Evolutionary conservation across 2,113 vertebrate genomes (phyloP).

Genomic region (Cercopithecus mona): DNA sequence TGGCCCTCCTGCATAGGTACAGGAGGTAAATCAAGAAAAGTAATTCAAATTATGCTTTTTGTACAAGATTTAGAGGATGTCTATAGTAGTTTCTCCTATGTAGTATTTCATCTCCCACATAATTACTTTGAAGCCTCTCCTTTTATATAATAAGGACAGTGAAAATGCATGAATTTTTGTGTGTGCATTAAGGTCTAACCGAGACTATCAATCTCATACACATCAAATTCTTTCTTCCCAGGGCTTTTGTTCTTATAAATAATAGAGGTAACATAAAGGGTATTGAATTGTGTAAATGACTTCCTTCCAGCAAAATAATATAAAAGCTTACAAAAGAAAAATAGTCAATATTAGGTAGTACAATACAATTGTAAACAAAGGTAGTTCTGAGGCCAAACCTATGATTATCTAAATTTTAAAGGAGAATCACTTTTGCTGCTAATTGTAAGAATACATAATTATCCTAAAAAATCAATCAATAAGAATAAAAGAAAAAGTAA

Average conservation of each 20-base stretch:
- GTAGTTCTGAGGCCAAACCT: background rate
- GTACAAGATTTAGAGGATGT: background rate
- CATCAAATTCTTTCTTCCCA: background rate
- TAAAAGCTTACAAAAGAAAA: slow-evolving; percentile 17
- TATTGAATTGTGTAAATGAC: background rate
- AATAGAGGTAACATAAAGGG: slow-evolving; percentile 6
- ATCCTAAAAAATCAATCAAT: background rate
- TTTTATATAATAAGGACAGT: background rate
- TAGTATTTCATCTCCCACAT: background rate
- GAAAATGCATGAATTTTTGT: background rate
- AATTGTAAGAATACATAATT: background rate
- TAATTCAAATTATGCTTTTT: background rate
- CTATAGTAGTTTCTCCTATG: background rate
- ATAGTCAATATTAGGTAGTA: background rate
- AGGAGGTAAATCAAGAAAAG: background rate
- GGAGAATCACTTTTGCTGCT: background rate
- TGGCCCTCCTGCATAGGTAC: background rate
- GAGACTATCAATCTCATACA: background rate
- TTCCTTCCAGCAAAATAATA: background rate
- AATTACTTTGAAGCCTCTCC: background rate
- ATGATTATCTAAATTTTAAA: background rate
- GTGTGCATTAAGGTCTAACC: background rate
- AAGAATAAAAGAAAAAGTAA: background rate
- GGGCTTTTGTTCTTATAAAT: slow-evolving; percentile 42
- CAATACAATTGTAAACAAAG: background rate